phyloP scores from a whole-genome alignment of 2,113 vertebrate genomes.

The Toxotes jaculatrix region DNA sequence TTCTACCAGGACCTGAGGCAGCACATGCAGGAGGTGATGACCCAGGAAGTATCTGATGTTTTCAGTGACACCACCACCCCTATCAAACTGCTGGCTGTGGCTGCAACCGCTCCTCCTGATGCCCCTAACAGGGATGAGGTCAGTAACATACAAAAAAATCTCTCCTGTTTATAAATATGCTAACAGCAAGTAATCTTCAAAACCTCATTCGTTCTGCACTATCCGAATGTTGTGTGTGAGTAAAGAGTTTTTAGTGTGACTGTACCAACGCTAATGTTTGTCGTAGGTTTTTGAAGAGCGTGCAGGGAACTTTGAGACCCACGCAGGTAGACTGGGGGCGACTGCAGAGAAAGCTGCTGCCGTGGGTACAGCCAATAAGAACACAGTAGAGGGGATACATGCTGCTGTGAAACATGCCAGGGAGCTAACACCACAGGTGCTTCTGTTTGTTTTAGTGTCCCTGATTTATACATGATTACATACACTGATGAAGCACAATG shows the following conservation, averaged over 20 bases:
- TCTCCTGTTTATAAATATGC: not conserved
- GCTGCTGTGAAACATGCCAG: conserved; percentile 94
- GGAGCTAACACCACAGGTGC: conserved; percentile 97
- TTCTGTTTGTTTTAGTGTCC: not conserved
- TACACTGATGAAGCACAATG: not conserved
- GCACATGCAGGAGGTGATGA: conserved; percentile 98
- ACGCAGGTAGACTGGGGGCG: conserved; percentile 91
- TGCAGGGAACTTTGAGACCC: conserved; percentile 95
- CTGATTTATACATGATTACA: conserved; percentile 14
- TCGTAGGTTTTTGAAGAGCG: conserved; percentile 95
- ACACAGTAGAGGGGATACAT: conserved; percentile 95
- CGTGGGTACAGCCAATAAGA: conserved; percentile 95
- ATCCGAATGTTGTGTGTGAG: not conserved
- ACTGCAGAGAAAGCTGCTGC: conserved; percentile 98
- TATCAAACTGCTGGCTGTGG: conserved; percentile 95
- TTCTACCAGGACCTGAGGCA: conserved; percentile 91
- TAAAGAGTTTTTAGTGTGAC: not conserved
- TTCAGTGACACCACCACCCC: conserved; percentile 99
- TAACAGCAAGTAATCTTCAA: not conserved
- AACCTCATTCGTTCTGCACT: not conserved
- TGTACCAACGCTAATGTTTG: not conserved
- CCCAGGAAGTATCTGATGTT: conserved; percentile 97
- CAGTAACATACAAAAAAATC: conserved; percentile 16
- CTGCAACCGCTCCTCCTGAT: conserved; percentile 94
- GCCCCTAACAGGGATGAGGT: conserved; percentile 94